Evolutionary conservation across 2,113 vertebrate species (phyloP), one percentile per base, ranked within the genome.

Genomic region (Poeciliopsis retropinna): DNA sequence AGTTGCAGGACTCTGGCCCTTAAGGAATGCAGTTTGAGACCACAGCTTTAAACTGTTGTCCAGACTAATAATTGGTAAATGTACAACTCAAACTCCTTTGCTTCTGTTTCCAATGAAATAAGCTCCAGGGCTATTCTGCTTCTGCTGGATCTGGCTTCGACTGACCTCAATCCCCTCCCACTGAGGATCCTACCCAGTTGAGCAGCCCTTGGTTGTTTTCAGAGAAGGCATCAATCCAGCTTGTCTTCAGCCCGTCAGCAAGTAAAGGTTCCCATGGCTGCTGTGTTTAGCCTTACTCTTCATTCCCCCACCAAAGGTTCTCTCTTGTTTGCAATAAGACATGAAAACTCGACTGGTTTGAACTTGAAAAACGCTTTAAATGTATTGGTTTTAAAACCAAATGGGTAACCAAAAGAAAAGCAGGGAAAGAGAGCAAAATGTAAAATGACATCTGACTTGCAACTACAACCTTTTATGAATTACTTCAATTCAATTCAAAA

Each of bases 81-180:
- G 44, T 47, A 47, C 44, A 19, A 17, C 44, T 47, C 44, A 47
- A 47, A 47, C 44, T 47, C 17, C 17, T 47, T 47, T 1, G 5
- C 44, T 7, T 19, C 44, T 47, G 44, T 47, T 19, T 47, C 44
- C 44, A 47, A 47, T 67, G 44, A 76, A 82, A 80, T 64, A 67
- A 41, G 79, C 41, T 19, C 34, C 54, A 67, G 31, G 17, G 34
- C 67, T 72, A 27, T 78, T 75, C 41, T 29, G 62, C 84, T 73
- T 47, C 17, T 19, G 44, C 5, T 47, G 41, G 77, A 74, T 60
- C 90, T 80, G 89, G 77, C 76, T 57, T 25, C 71, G 32, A 81
- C 83, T 88, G 83, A 90, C 89, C 90, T 89, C 80, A 88, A 87
- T 91, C 89, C 77, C 71, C 83, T 78, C 87, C 85, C 81, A 77